Conservation (phyloP, 2,797 vertebrate genomes). For the Cetoscarus ocellatus region DNA sequence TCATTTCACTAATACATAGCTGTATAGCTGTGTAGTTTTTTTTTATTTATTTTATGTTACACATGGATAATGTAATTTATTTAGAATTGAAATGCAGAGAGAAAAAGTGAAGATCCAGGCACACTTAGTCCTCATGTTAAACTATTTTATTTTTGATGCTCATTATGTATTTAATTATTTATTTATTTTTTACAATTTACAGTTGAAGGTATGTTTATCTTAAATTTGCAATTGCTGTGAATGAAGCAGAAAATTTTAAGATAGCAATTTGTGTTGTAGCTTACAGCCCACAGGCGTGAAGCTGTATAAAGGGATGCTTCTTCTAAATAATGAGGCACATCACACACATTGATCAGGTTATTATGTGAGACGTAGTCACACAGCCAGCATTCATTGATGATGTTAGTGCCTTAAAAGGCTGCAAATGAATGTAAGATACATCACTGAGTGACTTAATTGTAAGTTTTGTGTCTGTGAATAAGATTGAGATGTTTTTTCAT, state of each 20-base stretch:
- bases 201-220: neutral
- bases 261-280: slow-evolving; percentile 40
- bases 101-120: neutral
- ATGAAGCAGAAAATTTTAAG: slow-evolving; percentile 31
- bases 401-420: neutral
- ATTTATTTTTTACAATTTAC: neutral
- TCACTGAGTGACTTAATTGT: neutral
- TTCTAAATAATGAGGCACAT: slow-evolving; percentile 35
- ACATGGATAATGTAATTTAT: neutral
- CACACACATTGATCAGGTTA: slow-evolving; percentile 53
- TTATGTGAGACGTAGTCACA: slow-evolving; percentile 7
- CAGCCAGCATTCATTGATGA: neutral
- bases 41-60: neutral
- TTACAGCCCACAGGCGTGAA: slow-evolving; percentile 22
- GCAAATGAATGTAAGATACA: neutral
- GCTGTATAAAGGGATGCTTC: slow-evolving; percentile 37
- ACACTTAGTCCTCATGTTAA: neutral
- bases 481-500: neutral
- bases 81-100: neutral
- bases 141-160: neutral
- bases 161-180: neutral
- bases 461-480: neutral
- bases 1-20: slow-evolving; percentile 13
- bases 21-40: neutral
- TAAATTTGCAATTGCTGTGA: slow-evolving; percentile 28